Conservation (phyloP, 2,113 vertebrate species). For the Camelus bactrianus region DNA sequence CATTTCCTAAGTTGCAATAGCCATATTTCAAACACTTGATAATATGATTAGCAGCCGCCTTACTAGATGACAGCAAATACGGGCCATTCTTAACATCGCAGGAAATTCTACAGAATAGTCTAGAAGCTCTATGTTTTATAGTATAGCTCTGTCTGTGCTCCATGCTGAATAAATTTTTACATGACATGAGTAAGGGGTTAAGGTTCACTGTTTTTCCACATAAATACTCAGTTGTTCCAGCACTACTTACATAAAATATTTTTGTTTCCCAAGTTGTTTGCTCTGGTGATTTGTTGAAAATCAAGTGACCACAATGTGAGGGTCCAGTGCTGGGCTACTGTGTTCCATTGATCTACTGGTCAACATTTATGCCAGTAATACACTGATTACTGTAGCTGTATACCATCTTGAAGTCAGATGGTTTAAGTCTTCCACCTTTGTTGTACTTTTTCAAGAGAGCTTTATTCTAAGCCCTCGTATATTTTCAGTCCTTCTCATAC, state of each 20-base stretch:
- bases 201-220: background rate
- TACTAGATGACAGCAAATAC: background rate
- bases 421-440: background rate
- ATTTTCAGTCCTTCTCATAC: background rate
- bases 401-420: background rate
- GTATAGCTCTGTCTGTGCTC: background rate
- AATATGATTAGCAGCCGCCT: background rate
- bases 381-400: background rate
- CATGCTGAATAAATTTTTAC: background rate
- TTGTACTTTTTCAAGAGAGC: background rate
- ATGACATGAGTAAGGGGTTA: background rate
- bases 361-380: background rate
- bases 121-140: background rate
- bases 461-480: background rate
- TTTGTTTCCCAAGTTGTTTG: background rate
- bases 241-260: background rate
- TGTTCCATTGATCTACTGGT: background rate
- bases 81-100: background rate
- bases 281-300: conserved; percentile 26
- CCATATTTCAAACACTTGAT: background rate
- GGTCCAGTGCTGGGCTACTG: background rate
- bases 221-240: background rate
- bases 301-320: background rate
- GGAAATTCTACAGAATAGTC: background rate
- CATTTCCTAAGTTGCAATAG: background rate